A percentile compares a stretch with the other conserved stretches of the same genome.
phyloP scores from a whole-genome alignment of 2,113 vertebrate genomes.

The Larimichthys crocea region DNA sequence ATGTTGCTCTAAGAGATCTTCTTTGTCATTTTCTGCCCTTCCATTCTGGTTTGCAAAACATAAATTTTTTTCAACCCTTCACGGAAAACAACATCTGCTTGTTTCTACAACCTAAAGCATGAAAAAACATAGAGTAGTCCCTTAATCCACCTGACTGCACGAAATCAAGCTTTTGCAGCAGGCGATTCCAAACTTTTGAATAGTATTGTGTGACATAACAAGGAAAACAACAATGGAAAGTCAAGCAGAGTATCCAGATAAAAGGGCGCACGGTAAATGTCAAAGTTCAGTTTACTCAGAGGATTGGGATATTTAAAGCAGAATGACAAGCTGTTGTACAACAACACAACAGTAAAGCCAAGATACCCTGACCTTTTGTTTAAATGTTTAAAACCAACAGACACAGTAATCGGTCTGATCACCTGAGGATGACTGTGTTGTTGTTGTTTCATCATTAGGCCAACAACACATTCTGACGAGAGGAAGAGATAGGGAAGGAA shows the following conservation, averaged over 20 bases:
- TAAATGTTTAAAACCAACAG: constrained; percentile 42
- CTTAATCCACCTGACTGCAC: background rate
- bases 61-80: too few relatives aligned
- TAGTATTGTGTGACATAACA: background rate
- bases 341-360: background rate
- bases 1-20: too few relatives aligned
- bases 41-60: too few relatives aligned
- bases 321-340: constrained; percentile 34
- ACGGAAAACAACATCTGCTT: background rate
- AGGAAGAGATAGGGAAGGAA: too few relatives aligned
- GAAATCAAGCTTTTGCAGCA: background rate
- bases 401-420: background rate
- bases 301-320: constrained; percentile 28
- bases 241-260: background rate
- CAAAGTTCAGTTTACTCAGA: constrained; percentile 43
- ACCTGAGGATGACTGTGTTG: constrained; percentile 18
- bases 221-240: background rate
- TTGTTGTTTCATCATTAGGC: background rate
- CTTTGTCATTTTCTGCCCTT: too few relatives aligned
- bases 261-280: constrained; percentile 44
- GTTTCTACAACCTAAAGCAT: background rate
- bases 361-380: constrained; percentile 39
- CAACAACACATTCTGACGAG: background rate
- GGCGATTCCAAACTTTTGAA: background rate
- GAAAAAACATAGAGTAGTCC: background rate